Evolutionary conservation across 2,888 invertebrate species (phyloP).

Genomic region (Cosmia trapezina): DNA sequence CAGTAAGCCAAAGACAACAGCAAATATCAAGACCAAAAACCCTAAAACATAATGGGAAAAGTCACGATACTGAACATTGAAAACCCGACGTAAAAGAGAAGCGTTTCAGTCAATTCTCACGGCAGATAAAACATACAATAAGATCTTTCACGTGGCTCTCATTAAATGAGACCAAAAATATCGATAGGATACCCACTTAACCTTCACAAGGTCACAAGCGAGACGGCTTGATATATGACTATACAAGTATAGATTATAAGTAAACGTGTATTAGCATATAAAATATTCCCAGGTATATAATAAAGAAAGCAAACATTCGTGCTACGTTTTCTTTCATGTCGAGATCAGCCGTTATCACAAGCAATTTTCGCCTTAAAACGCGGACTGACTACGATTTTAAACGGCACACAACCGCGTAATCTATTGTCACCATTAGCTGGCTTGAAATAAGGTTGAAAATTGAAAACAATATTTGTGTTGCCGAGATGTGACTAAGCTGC

Average conservation of each 20-base stretch:
- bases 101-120: not conserved
- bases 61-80: not conserved
- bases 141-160: not conserved
- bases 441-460: too few relatives aligned
- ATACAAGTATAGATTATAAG: constrained; percentile 1
- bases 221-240: not conserved
- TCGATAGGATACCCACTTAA: not conserved
- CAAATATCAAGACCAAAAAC: not conserved
- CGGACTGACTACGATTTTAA: too few relatives aligned
- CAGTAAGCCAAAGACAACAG: too few relatives aligned
- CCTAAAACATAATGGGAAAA: not conserved
- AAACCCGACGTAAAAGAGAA: not conserved
- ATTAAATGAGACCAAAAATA: not conserved
- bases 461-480: too few relatives aligned
- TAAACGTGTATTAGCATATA: constrained; percentile 31
- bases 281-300: constrained; percentile 37
- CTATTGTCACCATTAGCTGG: too few relatives aligned
- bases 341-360: constrained; percentile 39
- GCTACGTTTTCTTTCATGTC: constrained; percentile 25
- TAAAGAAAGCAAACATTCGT: constrained; percentile 33
- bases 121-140: not conserved
- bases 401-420: too few relatives aligned
- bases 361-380: constrained; percentile 9
- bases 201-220: constrained; percentile 8
- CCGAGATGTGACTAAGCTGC: too few relatives aligned